Evolutionary conservation across 2,797 vertebrate genomes (phyloP), one percentile per base, ranked within the genome.

Genomic region (Cetoscarus ocellatus): DNA sequence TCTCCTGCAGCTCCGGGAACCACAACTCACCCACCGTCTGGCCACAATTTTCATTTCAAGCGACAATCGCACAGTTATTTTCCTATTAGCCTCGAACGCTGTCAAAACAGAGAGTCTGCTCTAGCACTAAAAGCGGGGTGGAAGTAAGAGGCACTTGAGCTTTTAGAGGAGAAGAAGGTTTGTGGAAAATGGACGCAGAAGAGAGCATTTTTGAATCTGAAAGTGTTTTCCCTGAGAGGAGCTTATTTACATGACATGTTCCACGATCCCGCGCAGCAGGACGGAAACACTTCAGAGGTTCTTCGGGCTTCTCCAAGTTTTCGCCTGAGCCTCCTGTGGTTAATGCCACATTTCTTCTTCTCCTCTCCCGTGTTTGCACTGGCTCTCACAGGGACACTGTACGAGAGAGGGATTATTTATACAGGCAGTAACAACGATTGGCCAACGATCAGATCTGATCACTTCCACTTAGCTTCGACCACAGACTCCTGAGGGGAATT

Each of bases 31-130:
- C 59, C 42, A 72, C 66, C 11, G 77, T 82, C 85, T 80, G 77
- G 79, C 81, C 73, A 45, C 73, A 67, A 55, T 78, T 87, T 88
- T 84, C 70, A 70, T 84, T 75, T 84, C 54, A 69, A 70, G 62
- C 53, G n/a, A 57, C 72, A 45, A 84, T 77, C 38, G 35, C 42
- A 67, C 73, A 84, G 87, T 87, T 75, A 73, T 86, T 89, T 88
- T 90, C 78, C 79, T 79, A 81, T 90, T 87, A 84, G 77, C 76
- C 63, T 50, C 53, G 60, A 84, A 65, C 73, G 82, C 79, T 79
- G 80, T 91, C 87, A 87, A 90, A 90, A 80, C 78, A 91, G 69
- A 79, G 83, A 73, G 89, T 90, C 84, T 77, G 36, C 70, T 87
- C 67, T 59, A 52, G 35, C 49, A 19, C 42, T 80, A 78, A 83